A percentile compares a stretch with the other conserved stretches of the same genome.
These are phyloP conservation scores for Nannospalax galili DNA, from an alignment of 2,113 vertebrate genomes.

Conservation along the genomic window DNA sequence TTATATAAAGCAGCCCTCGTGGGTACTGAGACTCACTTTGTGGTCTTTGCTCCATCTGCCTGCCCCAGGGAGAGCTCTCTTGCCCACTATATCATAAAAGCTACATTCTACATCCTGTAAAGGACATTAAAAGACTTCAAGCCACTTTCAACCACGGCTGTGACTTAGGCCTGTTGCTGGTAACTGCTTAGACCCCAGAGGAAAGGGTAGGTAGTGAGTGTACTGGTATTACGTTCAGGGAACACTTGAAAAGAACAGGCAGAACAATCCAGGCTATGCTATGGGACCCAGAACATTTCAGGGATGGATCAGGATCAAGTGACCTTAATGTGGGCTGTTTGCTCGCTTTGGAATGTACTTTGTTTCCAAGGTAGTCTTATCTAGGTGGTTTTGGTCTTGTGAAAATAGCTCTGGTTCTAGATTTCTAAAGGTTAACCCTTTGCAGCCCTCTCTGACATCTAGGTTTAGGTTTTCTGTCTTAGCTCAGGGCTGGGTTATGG, in stretches of 20 bases:
- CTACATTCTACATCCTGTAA: background rate
- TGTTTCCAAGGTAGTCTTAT: slow-evolving; percentile 30
- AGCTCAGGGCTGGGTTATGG: background rate
- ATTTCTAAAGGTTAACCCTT: background rate
- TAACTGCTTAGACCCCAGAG: background rate
- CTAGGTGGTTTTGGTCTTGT: background rate
- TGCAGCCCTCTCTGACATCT: background rate
- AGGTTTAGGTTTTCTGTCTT: background rate
- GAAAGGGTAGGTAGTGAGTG: background rate
- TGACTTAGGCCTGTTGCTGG: background rate
- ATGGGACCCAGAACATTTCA: background rate
- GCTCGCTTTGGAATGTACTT: slow-evolving; percentile 36
- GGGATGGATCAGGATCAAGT: background rate
- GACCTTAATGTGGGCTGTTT: background rate
- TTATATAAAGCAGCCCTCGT: background rate
- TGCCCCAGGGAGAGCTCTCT: background rate
- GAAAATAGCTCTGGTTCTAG: background rate
- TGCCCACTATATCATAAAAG: background rate
- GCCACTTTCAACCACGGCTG: background rate
- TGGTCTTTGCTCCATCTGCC: background rate
- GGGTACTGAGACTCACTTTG: background rate
- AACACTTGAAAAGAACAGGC: background rate
- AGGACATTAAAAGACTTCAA: background rate
- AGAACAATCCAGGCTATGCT: background rate
- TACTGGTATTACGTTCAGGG: background rate